Percentiles rank a stretch among this genome's conserved stretches.
Evolutionary conservation across 1,140 invertebrate genomes (phyloP).

Genomic region (Subanguina moxae): DNA sequence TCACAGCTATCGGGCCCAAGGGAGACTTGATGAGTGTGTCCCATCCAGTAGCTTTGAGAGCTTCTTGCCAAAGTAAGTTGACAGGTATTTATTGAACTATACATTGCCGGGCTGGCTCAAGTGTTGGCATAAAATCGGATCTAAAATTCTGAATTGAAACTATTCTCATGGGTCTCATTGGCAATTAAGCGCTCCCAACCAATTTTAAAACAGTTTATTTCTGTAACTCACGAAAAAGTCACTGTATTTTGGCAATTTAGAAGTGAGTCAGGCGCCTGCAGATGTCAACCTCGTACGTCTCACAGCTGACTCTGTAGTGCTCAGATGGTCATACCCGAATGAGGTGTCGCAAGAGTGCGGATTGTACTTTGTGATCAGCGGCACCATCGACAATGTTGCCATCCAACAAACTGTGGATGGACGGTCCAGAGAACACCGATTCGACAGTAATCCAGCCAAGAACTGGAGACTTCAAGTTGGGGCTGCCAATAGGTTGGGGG

Average conservation of each 20-base stretch:
- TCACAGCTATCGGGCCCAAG: slow-evolving; percentile 38
- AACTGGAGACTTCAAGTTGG: slow-evolving; percentile 26
- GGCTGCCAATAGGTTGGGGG: slow-evolving; percentile 37
- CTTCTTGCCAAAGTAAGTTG: slow-evolving; percentile 24
- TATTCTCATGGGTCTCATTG: no score
- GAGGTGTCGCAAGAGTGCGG: slow-evolving; percentile 20
- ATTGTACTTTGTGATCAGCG: slow-evolving; percentile 45
- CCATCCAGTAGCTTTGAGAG: slow-evolving; percentile 14
- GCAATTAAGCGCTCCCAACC: no score
- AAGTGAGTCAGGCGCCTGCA: slow-evolving; percentile 25
- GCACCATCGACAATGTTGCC: slow-evolving; percentile 34
- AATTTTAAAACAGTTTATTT: not conserved
- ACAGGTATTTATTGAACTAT: slow-evolving; percentile 10
- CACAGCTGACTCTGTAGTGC: slow-evolving; percentile 14
- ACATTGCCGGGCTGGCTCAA: no score
- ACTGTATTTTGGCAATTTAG: slow-evolving; percentile 15
- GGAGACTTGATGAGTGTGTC: slow-evolving; percentile 33
- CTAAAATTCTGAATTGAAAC: no score
- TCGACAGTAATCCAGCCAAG: slow-evolving; percentile 28
- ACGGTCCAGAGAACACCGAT: slow-evolving; percentile 26
- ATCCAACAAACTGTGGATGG: slow-evolving; percentile 45
- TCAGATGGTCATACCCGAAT: slow-evolving; percentile 39
- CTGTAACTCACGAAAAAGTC: not conserved
- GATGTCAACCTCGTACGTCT: slow-evolving; percentile 20
- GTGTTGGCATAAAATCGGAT: no score